These are phyloP conservation scores for Drosophila yakuba DNA, from an alignment of 1,140 invertebrate species.

Conservation along the genomic window DNA sequence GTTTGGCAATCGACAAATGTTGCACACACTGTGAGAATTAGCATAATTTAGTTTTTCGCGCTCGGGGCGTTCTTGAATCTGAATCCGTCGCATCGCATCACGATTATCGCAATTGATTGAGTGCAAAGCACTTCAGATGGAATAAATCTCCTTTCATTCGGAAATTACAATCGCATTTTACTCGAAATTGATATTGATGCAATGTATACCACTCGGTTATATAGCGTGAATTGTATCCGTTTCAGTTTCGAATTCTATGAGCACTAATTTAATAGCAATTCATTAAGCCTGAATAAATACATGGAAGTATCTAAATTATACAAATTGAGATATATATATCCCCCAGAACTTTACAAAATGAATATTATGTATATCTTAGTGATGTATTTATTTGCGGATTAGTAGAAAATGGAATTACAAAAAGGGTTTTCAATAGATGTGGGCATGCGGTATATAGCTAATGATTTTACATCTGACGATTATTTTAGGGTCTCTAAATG, in stretches of 20 bases:
- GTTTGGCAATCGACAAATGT: conserved; percentile 77
- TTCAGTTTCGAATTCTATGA: background rate
- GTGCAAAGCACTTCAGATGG: conserved; percentile 27
- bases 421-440: conserved; percentile 41
- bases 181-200: conserved; percentile 1
- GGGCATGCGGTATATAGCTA: conserved; percentile 21
- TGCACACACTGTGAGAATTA: conserved; percentile 70
- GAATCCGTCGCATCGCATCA: conserved; percentile 33
- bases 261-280: background rate
- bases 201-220: conserved; percentile 5
- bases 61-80: conserved; percentile 16
- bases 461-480: conserved; percentile 66
- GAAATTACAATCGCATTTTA: background rate
- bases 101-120: conserved; percentile 41
- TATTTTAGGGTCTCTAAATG: conserved; percentile 29
- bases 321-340: too few relatives aligned
- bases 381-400: conserved; percentile 39
- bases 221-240: background rate
- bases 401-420: conserved; percentile 61
- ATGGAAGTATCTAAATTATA: too few relatives aligned
- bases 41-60: conserved; percentile 60
- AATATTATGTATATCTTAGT: conserved; percentile 16
- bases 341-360: background rate
- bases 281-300: background rate
- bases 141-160: conserved; percentile 18